Base-by-base conservation (phyloP, 2,113 vertebrate species). In the Nyctibius bracteatus region DNA sequence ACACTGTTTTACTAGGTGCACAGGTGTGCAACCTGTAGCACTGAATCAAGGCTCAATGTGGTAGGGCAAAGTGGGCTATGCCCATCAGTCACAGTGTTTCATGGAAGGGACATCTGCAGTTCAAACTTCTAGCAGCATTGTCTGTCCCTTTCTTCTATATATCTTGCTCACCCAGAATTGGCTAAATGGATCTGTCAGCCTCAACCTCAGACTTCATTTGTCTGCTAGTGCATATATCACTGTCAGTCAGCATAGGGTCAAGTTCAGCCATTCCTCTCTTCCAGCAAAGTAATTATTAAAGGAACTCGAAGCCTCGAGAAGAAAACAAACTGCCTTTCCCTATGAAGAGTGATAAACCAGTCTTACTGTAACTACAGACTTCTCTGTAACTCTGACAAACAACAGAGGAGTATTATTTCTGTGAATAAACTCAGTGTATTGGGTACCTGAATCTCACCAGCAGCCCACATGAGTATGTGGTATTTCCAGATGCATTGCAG, bases 1-100 rank as follows among this genome's bases (percentile, higher is more conserved):
- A 23, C 24, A 43, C 5, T 21, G 23, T 24, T 57, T 86, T 57
- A 22, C 41, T 8, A 18, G 20, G 33, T 5, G 5, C 74, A 54
- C 4, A 58, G 51, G 5, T 24, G 2, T 22, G n/a, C n/a, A 20
- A 31, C 66, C 28, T 46, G 10, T 33, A 81, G n/a, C n/a, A 49
- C 0, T 1, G 55, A 85, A 24, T 57, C 24, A 52, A 73, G 44
- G 27, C 55, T 91, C 2, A 5, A 4, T 0, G 2, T 17, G 55
- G n/a, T 23, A 24, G 59, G 37, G 37, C 55, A 81, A 81, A 54
- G 46, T 31, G 33, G 51, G 27, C 41, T 81, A 28, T 4, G 16
- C 31, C 10, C 14, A 7, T 68, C 30, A 47, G 23, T 14, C 12
- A 3, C 15, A 47, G 78, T 14, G 14, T 57, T 88, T 77, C 41